Base-by-base conservation (phyloP, 2,888 invertebrate genomes). In the Barypeithes pellucidus region DNA sequence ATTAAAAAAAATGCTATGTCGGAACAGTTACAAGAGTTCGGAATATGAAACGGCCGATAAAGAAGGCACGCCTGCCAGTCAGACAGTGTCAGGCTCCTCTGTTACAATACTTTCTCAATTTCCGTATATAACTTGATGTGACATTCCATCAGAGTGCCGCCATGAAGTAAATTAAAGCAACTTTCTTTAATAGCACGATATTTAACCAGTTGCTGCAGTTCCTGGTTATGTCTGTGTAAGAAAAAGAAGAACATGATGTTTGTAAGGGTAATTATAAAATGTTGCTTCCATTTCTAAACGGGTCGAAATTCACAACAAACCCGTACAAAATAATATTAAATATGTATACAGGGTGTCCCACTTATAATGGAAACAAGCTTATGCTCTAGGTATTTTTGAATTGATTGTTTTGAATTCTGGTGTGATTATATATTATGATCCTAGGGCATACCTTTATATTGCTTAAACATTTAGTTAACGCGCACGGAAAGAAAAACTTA, bases 101-200 rank as follows among this genome's bases (percentile, higher is more conserved):
- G 83, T 84, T 84, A 85, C 84, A 85, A 85, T 85, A 84, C 85
- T 85, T 85, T 85, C 84, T 84, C 85, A 85, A 85, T 85, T 85
- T 85, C 85, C 85, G 84, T 81, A 54, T 52, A 59, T 81, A 81
- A 82, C 82, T 82, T 83, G 84, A 84, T 84, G 85, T 84, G 85
- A 84, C 84, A 85, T 85, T 84, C 83, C 84, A 85, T 85, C 85
- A 85, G 82, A 82, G 82, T 82, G 84, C 83, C 83, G 83, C 83
- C 83, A 80, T 80, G 81, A 82, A 86, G 85, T 85, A 86, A 86
- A 85, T 86, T 86, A 86, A 84, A 86, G 84, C 82, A 80, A 75
- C 84, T 83, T 81, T 82, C 84, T 85, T 83, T 84, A 85, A 83
- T 84, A 84, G 84, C 83, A 80, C 81, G 82, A 82, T 83, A 75